Base-by-base conservation (phyloP, 2,888 invertebrate genomes). In the Crioceris asparagi region DNA sequence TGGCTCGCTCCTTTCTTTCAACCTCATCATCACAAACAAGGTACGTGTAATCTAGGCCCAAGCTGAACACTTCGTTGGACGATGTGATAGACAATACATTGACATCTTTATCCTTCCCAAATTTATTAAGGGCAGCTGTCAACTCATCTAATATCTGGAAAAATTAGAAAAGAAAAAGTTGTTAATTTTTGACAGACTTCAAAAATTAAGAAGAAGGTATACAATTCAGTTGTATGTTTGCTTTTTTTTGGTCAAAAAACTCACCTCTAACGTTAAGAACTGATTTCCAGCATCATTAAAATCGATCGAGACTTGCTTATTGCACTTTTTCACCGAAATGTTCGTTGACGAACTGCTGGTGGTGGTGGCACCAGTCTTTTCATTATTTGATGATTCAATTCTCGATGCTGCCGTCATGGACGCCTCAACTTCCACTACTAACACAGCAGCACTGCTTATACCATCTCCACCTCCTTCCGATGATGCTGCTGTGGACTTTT, bases 11-110 rank as follows among this genome's bases (percentile, higher is more conserved):
- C 49, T 71, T 72, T 43, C 80, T 70, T 48, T 71, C 72, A 23
- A 77, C 76, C 27, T 70, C 64, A 49, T 77, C 69, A 16, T 72
- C 66, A 43, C 73, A 64, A 25, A 83, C 59, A 25, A 91, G 62
- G 37, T 74, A 72, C 38, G 75, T 75, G 39, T 90, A 74, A 63
- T 93, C 86, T 45, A 93, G 68, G 17, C 88, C 90, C 47, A 83
- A 80, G 58, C 86, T 90, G 55, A 90, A 82, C 29, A 77, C 74
- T 31, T 75, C 74, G 34, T 81, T 81, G 35, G 79, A 77, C 5
- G 87, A 84, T 33, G 79, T 79, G 15, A 93, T 59, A 46, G 85
- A 66, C 39, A 91, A 84, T 2, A 75, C 71, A 50, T 73, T 61
- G 46, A 77, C 79, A 15, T 73, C 71, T 36, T 72, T 70, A 52